Conservation (phyloP, 2,888 invertebrate genomes). For the Caenorhabditis becei region DNA sequence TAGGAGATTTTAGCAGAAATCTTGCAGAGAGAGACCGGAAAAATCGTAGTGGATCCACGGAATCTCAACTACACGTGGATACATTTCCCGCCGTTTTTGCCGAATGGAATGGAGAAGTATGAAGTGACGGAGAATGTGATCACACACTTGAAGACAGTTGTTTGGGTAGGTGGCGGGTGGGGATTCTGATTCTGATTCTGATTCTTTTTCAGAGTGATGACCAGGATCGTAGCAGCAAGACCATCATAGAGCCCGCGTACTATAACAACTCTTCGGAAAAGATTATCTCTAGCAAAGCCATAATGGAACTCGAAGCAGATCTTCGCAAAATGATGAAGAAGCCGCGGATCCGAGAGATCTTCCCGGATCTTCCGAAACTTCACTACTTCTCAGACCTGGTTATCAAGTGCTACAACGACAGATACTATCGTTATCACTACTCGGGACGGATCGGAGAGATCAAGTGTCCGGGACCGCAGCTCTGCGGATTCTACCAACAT, state of each 20-base stretch:
- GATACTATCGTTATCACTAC: constrained; percentile 55
- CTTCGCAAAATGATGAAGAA: constrained; percentile 44
- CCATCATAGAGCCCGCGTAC: constrained; percentile 31
- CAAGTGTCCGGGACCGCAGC: constrained; percentile 56
- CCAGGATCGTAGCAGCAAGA: constrained; percentile 17
- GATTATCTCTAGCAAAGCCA: constrained; percentile 23
- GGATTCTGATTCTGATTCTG: too few species aligned
- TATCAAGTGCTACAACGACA: constrained; percentile 49
- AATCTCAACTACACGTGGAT: constrained; percentile 69
- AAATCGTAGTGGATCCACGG: constrained; percentile 64
- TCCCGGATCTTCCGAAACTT: constrained; percentile 32
- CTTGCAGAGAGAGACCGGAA: constrained; percentile 63
- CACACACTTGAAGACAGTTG: constrained; percentile 49
- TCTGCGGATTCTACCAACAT: constrained; percentile 41
- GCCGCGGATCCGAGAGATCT: constrained; percentile 18
- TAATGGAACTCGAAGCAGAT: constrained; percentile 36
- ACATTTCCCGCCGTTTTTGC: constrained; percentile 65
- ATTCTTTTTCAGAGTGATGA: constrained; percentile 26
- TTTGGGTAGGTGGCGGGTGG: too few species aligned
- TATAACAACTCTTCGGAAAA: constrained; percentile 35
- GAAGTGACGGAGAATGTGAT: constrained; percentile 52
- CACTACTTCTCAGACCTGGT: constrained; percentile 44
- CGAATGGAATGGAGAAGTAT: constrained; percentile 53
- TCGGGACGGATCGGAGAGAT: constrained; percentile 56
- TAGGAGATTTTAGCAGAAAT: neutral